Evolutionary conservation across 2,888 invertebrate genomes (phyloP).

Genomic region (Leptura quadrifasciata): DNA sequence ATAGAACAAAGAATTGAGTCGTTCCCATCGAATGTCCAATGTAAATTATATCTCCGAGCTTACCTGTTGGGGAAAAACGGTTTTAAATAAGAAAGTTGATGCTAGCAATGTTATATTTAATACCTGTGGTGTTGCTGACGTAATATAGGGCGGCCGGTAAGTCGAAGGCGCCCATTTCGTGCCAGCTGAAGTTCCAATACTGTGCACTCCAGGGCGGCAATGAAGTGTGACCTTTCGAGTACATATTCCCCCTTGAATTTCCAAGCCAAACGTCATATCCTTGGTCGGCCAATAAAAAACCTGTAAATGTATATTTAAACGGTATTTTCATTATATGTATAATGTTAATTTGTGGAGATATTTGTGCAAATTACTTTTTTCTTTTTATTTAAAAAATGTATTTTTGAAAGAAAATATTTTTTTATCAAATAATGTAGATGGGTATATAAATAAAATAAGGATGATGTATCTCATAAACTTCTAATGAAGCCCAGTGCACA

Average conservation of each 20-base stretch:
- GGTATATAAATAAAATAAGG: too few species aligned
- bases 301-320: constrained; percentile 72
- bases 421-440: too few species aligned
- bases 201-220: constrained; percentile 75
- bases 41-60: constrained; percentile 78
- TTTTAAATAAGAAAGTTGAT: not conserved
- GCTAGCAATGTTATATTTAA: not conserved
- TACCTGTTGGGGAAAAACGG: constrained; percentile 54
- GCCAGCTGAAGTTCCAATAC: constrained; percentile 89
- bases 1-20: constrained; percentile 82
- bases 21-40: constrained; percentile 95
- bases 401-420: too few species aligned
- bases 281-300: constrained; percentile 79
- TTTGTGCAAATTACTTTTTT: too few species aligned
- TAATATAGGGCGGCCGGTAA: constrained; percentile 89
- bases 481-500: too few species aligned
- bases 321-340: too few species aligned
- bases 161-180: constrained; percentile 91
- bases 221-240: constrained; percentile 80
- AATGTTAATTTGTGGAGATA: too few species aligned
- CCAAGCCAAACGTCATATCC: constrained; percentile 90
- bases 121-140: constrained; percentile 74
- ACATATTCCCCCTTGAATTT: constrained; percentile 88
- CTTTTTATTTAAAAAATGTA: too few species aligned
- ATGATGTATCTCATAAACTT: too few species aligned